Evolutionary conservation across 2,113 vertebrate genomes (phyloP).

Genomic region (Piliocolobus tephrosceles): DNA sequence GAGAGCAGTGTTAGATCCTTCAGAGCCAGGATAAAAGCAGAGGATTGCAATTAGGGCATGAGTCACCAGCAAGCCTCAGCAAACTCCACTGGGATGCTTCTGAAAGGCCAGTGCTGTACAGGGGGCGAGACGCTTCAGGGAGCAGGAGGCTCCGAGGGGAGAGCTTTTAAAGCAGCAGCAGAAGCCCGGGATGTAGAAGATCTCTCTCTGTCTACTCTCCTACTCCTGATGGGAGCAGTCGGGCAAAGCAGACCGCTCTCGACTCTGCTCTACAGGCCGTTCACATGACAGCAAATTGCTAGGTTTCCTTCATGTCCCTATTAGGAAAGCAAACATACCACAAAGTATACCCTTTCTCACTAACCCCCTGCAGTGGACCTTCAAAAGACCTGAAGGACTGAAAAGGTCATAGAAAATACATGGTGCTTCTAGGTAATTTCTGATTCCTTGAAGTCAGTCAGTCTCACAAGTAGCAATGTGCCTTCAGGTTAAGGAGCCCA

Average conservation of each 20-base stretch:
- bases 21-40: conserved; percentile 8
- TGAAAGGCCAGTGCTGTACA: not conserved
- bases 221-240: not conserved
- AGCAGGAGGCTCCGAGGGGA: not conserved
- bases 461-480: not conserved
- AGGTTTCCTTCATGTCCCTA: conserved; percentile 32
- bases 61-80: not conserved
- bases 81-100: not conserved
- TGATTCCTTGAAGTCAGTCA: conserved; percentile 30
- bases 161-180: not conserved
- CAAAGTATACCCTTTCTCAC: conserved; percentile 40
- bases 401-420: conserved; percentile 43
- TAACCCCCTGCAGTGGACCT: conserved; percentile 27
- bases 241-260: not conserved
- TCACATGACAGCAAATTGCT: conserved; percentile 16
- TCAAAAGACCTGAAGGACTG: conserved; percentile 37
- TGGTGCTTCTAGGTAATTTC: conserved; percentile 24
- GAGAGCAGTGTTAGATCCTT: conserved; percentile 33
- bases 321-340: conserved; percentile 5
- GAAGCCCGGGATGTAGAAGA: not conserved
- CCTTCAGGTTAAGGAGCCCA: not conserved
- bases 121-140: not conserved
- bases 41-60: not conserved
- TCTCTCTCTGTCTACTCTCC: not conserved
- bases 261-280: not conserved